Conservation (phyloP, 1,140 invertebrate species). For the Leptinotarsa texana region DNA sequence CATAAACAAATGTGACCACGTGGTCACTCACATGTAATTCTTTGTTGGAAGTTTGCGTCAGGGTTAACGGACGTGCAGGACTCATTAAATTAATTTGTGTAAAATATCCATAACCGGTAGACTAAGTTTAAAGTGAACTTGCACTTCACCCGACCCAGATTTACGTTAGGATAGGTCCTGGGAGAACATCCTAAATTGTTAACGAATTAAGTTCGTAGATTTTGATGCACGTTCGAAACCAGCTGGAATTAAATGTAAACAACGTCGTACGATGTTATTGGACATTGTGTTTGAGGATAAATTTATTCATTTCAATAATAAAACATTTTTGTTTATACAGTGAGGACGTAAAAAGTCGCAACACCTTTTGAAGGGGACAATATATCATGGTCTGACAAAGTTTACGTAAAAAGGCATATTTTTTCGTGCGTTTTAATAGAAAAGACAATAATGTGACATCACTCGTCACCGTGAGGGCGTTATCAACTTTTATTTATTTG, state of each 20-base stretch:
- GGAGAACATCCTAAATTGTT: constrained; percentile 1
- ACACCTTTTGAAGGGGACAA: not conserved
- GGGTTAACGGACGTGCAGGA: too few relatives aligned
- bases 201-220: not conserved
- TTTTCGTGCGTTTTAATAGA: too few relatives aligned
- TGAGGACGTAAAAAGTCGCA: not conserved
- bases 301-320: not conserved
- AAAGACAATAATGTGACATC: too few relatives aligned
- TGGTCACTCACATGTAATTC: too few relatives aligned
- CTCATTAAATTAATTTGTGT: not conserved
- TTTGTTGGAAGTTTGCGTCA: too few relatives aligned
- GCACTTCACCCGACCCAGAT: constrained; percentile 12
- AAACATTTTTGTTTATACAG: not conserved
- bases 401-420: too few relatives aligned
- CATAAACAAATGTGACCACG: too few relatives aligned
- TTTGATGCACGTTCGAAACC: not conserved
- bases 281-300: not conserved
- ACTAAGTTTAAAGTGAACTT: constrained; percentile 4
- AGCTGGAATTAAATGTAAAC: not conserved
- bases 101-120: not conserved
- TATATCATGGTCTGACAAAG: too few relatives aligned
- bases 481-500: too few relatives aligned
- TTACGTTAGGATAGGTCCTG: constrained; percentile 11
- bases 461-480: too few relatives aligned
- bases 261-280: not conserved